Conservation (phyloP, 2,888 invertebrate genomes). For the Catonia carolina region DNA sequence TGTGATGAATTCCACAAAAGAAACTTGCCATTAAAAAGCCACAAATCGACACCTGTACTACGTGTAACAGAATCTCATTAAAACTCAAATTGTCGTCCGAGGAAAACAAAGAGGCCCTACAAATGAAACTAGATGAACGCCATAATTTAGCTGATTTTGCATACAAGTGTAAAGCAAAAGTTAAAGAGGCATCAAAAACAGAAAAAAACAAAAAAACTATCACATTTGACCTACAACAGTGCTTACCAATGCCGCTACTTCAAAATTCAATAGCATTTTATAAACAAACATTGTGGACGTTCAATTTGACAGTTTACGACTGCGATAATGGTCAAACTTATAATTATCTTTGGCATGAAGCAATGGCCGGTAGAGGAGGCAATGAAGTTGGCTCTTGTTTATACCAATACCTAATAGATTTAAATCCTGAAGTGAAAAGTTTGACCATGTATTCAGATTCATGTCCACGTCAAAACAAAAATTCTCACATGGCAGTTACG, state of each 20-base stretch:
- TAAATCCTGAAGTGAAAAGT: neutral
- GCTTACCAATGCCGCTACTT: neutral
- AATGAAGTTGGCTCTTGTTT: neutral
- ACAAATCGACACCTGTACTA: neutral
- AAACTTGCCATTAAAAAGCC: neutral
- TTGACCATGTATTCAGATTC: neutral
- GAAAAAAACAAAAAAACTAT: neutral
- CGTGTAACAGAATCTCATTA: neutral
- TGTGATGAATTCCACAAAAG: too few relatives aligned
- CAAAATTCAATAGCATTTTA: neutral
- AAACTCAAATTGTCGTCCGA: neutral
- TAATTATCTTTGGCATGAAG: neutral
- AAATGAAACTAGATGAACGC: neutral
- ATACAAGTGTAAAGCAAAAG: neutral
- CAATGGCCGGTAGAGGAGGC: neutral
- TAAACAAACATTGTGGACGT: neutral
- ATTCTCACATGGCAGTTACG: neutral
- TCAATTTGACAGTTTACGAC: neutral
- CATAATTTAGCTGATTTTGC: neutral
- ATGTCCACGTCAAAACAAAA: constrained; percentile 2
- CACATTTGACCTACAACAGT: neutral
- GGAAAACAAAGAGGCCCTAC: neutral
- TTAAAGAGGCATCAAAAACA: neutral
- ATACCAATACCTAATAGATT: neutral
- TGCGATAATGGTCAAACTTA: neutral